Percentiles rank a stretch among this genome's conserved stretches.
These are phyloP conservation scores for Momotus momota DNA, from an alignment of 2,797 vertebrate genomes.

Conservation along the genomic window DNA sequence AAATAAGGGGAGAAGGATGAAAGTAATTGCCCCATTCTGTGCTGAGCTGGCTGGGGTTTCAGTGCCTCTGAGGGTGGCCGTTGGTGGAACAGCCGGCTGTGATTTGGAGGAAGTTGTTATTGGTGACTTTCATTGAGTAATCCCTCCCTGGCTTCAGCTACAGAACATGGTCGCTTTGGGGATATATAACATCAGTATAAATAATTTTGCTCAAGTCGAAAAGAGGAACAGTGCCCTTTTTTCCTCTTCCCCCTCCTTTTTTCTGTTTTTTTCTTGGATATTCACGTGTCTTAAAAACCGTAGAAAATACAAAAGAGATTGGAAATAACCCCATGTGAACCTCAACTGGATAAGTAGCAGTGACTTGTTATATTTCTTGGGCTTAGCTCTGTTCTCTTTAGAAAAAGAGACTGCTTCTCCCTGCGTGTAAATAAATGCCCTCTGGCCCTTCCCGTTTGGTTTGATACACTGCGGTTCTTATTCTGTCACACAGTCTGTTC, in stretches of 20 bases:
- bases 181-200: neutral
- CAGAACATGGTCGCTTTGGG: neutral
- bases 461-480: neutral
- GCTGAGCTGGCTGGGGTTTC: conserved; percentile 13
- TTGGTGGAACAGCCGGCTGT: neutral
- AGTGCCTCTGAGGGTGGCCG: neutral
- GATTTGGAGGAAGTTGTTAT: neutral
- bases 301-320: neutral
- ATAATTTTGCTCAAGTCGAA: neutral
- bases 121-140: neutral
- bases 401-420: neutral
- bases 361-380: neutral
- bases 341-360: neutral
- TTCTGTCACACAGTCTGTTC: neutral
- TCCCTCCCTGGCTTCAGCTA: neutral
- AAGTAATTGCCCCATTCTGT: conserved; percentile 68
- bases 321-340: neutral
- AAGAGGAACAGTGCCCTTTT: neutral
- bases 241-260: fast-evolving
- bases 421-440: neutral
- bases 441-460: neutral
- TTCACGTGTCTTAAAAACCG: neutral
- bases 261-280: neutral
- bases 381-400: neutral
- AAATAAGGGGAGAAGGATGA: conserved; percentile 72